Base-by-base conservation (phyloP, 2,888 invertebrate species). In the Strigamia crassipes region DNA sequence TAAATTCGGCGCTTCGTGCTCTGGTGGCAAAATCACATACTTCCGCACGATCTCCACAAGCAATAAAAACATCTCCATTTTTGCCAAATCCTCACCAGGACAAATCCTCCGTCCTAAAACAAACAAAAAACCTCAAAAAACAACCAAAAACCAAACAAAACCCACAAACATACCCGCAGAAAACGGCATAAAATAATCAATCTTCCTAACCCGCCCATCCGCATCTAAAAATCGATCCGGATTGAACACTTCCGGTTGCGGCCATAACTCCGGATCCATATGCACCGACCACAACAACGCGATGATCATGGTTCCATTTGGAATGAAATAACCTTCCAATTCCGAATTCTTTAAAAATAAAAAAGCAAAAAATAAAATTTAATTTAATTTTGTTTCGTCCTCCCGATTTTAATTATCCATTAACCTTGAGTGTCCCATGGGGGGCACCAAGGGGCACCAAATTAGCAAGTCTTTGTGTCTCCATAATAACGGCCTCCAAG, bases 391-490 rank as follows among this genome's bases (percentile, higher is more conserved):
- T 15, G n/a, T n/a, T 34, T 6, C 18, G 1, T 12, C 27, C 27
- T 77, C 4, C 12, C n/a, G 21, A 23, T 77, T 77, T 15, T 31
- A 77, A 23, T 21, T 77, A 23, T 78, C n/a, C 42, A 5, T 23
- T 82, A 80, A 91, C 92, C 85, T 90, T 87, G 0, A 89, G 86
- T 4, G 93, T 91, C 61, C 95, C 94, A 86, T 96, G 96, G 9
- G 96, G 95, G 84, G 96, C 93, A 4, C 96, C 96, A 41, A 94
- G 88, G 0, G 96, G 95, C 0, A 94, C 93, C 3, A 94, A 93
- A 0, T 93, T 92, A 41, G 94, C 90, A 66, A 95, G 91, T 80
- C 96, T 90, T 86, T 94, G 94, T 0, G 92, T 91, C 89, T 96
- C 96, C 82, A 92, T 91, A 51, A 96, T 90, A 15, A 93, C 91